Base-by-base conservation (phyloP, 2,113 vertebrate species). In the Pipa parva region DNA sequence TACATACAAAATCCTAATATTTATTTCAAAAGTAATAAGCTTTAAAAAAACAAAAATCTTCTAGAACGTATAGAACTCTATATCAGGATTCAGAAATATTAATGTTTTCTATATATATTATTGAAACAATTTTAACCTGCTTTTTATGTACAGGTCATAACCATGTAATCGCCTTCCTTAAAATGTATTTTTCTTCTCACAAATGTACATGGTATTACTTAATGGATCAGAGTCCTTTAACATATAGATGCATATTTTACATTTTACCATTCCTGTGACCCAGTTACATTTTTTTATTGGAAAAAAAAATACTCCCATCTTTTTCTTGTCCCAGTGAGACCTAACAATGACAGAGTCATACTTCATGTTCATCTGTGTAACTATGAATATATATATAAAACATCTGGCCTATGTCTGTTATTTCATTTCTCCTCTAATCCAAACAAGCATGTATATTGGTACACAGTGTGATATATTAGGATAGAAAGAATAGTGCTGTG, bases 391-490 rank as follows among this genome's bases (percentile, higher is more conserved):
- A 69, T 69, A 69, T 87, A 83, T 80, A 83, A 81, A 88, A 88
- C 89, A 91, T 89, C 82, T 88, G 84, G 85, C 81, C 86, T 83
- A 85, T 80, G 83, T 88, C 83, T 88, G 84, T 85, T 82, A 87
- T 87, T 89, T 82, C 84, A 86, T 87, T 92, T 89, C 85, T 83
- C 85, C 86, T 89, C 83, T 84, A 89, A 89, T 88, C 87, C 80
- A 89, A 85, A 79, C 80, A 89, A 87, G 87, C 89, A 75, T 81
- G 82, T 89, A 87, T 85, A 88, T 89, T 83, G 86, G 79, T 85
- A 88, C 84, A 86, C 89, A 91, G 91, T 88, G 83, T 84, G 85
- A 87, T 91, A 82, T 83, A 89, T 90, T 90, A 87, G 85, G 83
- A 89, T 77, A 77, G 80, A 82, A 85, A 74, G 83, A 82, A 85